Base-by-base conservation (phyloP, 2,888 invertebrate genomes). In the Microdon myrmicae region DNA sequence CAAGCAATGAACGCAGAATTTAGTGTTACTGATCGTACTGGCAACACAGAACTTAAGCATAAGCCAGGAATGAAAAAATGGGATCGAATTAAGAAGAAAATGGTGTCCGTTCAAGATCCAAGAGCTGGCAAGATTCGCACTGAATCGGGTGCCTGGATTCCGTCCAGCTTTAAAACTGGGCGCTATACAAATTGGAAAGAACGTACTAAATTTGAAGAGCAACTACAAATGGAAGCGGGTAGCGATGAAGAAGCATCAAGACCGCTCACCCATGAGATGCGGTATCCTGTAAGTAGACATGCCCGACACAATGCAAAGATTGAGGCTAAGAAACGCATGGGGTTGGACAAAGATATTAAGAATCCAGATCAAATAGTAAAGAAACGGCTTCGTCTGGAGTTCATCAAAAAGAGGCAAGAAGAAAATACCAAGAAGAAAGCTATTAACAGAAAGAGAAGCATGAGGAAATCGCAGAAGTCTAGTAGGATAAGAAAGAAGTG, bases 21-120 rank as follows among this genome's bases (percentile, higher is more conserved):
- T 68, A 96, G 97, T 75, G 79, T 98, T 69, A 68, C 86, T 5
- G 92, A 88, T 5, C 96, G 96, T 80, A 90, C 90, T 61, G 87
- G 86, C 32, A 86, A 87, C 12, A 83, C 86, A 69, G 87, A 88
- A 16, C 82, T 85, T 55, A 83, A 85, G 20, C 81, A 84, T 39
- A 83, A 84, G 39, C 83, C 82, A 2, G 85, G 86, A 64, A 79
- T 86, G 69, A 86, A 88, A 74, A 88, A 87, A 75, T 96, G 98
- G 98, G 97, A 98, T 82, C 85, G 95, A 37, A 94, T 95, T 76
- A 89, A 92, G 79, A 98, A 97, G 85, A 96, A 94, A 82, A 96
- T 94, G 89, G 89, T 98, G 20, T 84, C 87, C 16, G 84, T 77
- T 3, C 74, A 77, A 55, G 78, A 75, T 73, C 76, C 75, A 3